Conservation (phyloP, 2,113 vertebrate genomes). For the Fulmarus glacialis region DNA sequence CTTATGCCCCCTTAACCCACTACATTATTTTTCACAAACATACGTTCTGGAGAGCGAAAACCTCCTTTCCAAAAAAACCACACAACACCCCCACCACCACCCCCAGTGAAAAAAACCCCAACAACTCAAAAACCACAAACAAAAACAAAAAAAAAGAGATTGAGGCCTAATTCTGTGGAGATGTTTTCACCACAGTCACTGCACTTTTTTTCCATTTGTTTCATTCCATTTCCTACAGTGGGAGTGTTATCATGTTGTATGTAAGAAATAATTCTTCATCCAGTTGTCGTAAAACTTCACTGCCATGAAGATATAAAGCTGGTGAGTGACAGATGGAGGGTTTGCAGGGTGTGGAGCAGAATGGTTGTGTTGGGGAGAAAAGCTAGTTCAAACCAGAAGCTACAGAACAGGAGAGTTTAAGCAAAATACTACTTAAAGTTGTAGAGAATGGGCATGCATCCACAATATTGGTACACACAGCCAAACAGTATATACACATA, state of each 20-base stretch:
- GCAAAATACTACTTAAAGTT: background rate
- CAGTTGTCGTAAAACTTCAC: conserved; percentile 44
- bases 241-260: conserved; percentile 23
- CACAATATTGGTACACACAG: background rate
- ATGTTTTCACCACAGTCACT: conserved; percentile 48
- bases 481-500: background rate
- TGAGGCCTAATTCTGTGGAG: conserved; percentile 49
- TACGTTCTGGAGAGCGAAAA: background rate
- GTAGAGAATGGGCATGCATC: conserved; percentile 14
- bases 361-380: background rate
- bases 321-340: background rate
- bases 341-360: background rate
- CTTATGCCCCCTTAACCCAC: conserved; percentile 22
- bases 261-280: conserved; percentile 28
- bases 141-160: background rate
- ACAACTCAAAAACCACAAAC: background rate
- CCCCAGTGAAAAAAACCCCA: background rate
- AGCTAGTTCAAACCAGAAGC: background rate
- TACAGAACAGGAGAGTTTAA: background rate
- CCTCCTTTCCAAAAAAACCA: background rate
- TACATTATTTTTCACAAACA: background rate
- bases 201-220: conserved; percentile 50
- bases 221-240: conserved; percentile 54
- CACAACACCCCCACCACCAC: background rate
- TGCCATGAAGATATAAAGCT: background rate